Conservation (phyloP, 2,113 vertebrate genomes). For the Cyprinodon tularosa region DNA sequence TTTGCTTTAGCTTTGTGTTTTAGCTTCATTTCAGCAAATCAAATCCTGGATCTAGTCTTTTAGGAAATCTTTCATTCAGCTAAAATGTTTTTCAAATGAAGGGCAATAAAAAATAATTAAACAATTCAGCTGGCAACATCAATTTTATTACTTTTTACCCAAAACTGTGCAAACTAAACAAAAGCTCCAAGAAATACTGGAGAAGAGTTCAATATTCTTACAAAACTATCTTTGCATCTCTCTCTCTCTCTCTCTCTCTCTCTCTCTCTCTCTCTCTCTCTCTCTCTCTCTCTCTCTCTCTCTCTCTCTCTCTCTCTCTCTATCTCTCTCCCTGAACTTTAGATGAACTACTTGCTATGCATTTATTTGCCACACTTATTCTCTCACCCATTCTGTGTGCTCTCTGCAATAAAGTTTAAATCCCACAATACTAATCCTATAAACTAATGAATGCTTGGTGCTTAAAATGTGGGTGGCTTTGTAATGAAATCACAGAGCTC, state of each 20-base stretch:
- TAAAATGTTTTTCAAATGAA: not conserved
- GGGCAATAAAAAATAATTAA: not conserved
- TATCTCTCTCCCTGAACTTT: not conserved
- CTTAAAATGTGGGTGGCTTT: not conserved
- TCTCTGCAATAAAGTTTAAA: not conserved
- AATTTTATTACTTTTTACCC: no score
- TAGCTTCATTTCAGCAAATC: no score
- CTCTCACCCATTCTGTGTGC: not conserved
- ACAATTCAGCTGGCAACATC: no score
- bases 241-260: no score
- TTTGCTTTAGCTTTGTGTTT: not conserved
- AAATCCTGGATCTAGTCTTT: not conserved
- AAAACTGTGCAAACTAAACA: no score
- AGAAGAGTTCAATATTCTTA: not conserved
- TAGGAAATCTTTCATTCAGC: no score
- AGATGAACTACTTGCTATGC: not conserved
- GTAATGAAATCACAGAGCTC: not conserved
- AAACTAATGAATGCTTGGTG: not conserved
- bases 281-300: no score
- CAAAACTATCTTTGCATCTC: no score
- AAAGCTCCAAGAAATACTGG: no score
- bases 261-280: no score
- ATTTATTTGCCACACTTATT: not conserved
- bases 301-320: no score
- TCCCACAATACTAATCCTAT: conserved; percentile 1